These are phyloP conservation scores for Pagrus major DNA, from an alignment of 2,113 vertebrate genomes.

Conservation along the genomic window DNA sequence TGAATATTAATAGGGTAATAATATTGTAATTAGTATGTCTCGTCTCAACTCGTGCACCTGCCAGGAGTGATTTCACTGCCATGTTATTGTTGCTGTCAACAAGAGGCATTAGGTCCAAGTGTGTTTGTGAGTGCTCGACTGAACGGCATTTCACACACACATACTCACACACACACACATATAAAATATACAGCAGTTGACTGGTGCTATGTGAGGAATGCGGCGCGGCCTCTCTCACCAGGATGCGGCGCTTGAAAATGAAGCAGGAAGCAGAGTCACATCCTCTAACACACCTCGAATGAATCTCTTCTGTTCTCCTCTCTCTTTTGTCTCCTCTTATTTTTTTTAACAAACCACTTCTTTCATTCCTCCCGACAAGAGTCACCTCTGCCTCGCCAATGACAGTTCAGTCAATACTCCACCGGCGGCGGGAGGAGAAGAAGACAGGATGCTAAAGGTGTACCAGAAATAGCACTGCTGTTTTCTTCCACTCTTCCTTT, in stretches of 20 bases:
- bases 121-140: not conserved
- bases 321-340: conserved; percentile 17
- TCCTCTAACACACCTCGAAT: conserved; percentile 5
- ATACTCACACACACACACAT: not conserved
- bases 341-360: conserved; percentile 3
- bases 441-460: conserved; percentile 45
- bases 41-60: not conserved
- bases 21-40: not conserved
- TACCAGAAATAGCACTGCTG: conserved; percentile 51
- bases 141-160: not conserved
- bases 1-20: not conserved
- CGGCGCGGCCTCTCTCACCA: conserved; percentile 16
- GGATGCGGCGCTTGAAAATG: conserved; percentile 41
- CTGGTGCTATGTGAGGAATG: conserved; percentile 52
- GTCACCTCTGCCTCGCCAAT: conserved; percentile 34
- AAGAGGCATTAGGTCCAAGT: not conserved
- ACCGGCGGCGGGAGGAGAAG: not conserved
- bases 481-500: conserved; percentile 24
- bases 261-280: conserved; percentile 27
- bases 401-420: conserved; percentile 57
- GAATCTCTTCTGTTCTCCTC: not conserved
- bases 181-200: conserved; percentile 1
- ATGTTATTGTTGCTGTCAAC: not conserved
- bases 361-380: conserved; percentile 31
- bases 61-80: not conserved